Percentiles rank a stretch among this genome's conserved stretches.
These are phyloP conservation scores for Florisuga fusca DNA, from an alignment of 2,797 vertebrate genomes.

Conservation along the genomic window DNA sequence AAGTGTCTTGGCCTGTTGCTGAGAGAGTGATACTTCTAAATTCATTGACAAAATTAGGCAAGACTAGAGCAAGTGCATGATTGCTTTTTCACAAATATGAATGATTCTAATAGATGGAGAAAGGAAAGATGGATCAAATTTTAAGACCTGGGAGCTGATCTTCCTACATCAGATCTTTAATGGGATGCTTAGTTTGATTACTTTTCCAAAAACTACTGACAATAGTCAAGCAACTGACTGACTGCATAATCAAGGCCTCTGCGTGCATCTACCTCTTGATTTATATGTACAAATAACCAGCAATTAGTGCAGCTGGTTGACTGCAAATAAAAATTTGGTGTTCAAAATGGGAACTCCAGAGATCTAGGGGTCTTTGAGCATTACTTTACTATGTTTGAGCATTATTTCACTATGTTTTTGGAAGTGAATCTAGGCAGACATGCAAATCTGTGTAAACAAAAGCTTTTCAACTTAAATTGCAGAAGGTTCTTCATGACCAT, in stretches of 20 bases:
- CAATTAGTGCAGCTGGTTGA: slow-evolving; percentile 2
- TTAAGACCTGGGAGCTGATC: neutral
- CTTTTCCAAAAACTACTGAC: slow-evolving; percentile 23
- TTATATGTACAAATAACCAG: neutral
- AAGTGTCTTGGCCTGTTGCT: too few relatives aligned
- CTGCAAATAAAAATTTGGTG: neutral
- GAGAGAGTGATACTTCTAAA: neutral
- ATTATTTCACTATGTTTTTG: neutral
- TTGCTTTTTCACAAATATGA: slow-evolving; percentile 19
- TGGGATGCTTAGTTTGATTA: slow-evolving; percentile 54
- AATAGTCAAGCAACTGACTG: slow-evolving; percentile 22
- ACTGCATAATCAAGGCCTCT: neutral
- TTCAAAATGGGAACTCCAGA: neutral
- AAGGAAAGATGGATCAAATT: neutral
- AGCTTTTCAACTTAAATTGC: neutral
- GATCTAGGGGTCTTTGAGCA: neutral
- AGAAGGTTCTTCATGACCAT: neutral
- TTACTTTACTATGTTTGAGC: neutral
- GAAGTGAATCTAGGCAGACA: neutral
- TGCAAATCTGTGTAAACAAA: fast-evolving
- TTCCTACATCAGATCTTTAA: slow-evolving; percentile 45
- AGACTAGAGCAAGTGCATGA: neutral
- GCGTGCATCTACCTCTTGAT: neutral
- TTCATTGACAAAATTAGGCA: neutral
- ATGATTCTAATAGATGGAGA: neutral